A percentile compares a stretch with the other conserved stretches of the same genome.
These are phyloP conservation scores for Ellobius talpinus DNA, from an alignment of 2,113 vertebrate species.

Conservation along the genomic window DNA sequence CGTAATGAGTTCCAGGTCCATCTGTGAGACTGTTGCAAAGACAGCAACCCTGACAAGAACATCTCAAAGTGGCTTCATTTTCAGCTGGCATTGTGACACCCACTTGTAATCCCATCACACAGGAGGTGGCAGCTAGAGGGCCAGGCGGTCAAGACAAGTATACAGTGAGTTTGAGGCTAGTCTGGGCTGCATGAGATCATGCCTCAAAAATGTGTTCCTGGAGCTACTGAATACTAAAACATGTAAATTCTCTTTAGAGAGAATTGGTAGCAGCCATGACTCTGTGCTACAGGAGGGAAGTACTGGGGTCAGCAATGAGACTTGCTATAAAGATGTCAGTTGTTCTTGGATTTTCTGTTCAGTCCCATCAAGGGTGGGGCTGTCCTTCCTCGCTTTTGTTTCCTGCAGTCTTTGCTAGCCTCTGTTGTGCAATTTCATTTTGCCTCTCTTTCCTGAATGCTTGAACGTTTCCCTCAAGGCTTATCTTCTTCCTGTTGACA, in stretches of 20 bases:
- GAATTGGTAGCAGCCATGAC: background rate
- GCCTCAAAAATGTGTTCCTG: background rate
- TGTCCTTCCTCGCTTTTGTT: background rate
- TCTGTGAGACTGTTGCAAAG: background rate
- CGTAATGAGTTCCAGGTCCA: background rate
- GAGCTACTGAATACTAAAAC: background rate
- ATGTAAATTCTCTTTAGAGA: too few species aligned
- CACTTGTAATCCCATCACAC: background rate
- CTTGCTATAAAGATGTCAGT: background rate
- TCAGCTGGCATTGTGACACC: background rate
- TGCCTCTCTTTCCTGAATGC: conserved; percentile 6
- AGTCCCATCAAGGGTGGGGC: background rate
- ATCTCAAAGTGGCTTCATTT: background rate
- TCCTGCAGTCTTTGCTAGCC: conserved; percentile 17
- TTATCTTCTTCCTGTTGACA: conserved; percentile 41
- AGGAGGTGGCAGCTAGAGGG: too few species aligned
- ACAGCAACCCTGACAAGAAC: background rate
- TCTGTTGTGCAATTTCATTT: conserved; percentile 19
- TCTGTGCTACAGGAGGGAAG: background rate
- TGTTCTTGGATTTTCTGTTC: background rate
- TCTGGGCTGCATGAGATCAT: background rate
- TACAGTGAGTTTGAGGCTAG: background rate
- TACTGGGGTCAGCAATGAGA: background rate
- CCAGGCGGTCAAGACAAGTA: background rate
- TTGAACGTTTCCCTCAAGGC: conserved; percentile 8